These are phyloP conservation scores for Monodelphis domestica DNA, from an alignment of 2,797 vertebrate genomes.

Conservation along the genomic window DNA sequence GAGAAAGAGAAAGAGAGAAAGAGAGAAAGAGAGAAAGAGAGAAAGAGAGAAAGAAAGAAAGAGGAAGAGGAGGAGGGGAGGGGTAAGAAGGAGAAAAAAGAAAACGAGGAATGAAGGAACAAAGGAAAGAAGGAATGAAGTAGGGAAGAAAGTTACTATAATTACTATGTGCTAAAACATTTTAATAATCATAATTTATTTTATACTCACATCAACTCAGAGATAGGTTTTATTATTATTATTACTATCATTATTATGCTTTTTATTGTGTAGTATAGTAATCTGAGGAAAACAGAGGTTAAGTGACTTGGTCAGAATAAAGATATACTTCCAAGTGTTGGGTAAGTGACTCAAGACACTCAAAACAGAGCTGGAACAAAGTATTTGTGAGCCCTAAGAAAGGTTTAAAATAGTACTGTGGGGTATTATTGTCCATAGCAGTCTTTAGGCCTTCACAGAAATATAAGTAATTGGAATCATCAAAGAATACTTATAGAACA, in stretches of 20 bases:
- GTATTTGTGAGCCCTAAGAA: background rate
- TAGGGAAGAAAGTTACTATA: too few species aligned
- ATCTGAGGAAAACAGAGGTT: background rate
- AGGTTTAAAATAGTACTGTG: background rate
- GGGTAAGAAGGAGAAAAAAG: background rate
- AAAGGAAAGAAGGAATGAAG: constrained; percentile 1
- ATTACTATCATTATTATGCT: too few species aligned
- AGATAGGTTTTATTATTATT: background rate
- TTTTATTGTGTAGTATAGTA: background rate
- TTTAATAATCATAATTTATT: background rate
- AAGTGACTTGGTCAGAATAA: background rate
- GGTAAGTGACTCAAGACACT: background rate
- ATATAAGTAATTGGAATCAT: background rate
- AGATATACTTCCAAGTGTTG: background rate
- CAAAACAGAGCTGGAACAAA: background rate
- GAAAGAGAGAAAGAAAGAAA: background rate
- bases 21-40: too few species aligned
- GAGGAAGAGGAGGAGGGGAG: too few species aligned
- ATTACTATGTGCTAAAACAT: background rate
- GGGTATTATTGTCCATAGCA: background rate
- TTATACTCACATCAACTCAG: background rate
- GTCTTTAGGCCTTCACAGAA: background rate
- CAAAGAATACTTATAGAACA: background rate
- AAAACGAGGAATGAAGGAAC: constrained; percentile 19
- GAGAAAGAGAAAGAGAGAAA: too few species aligned